Evolutionary conservation across 2,113 vertebrate genomes (phyloP).

Genomic region (Tachycineta bicolor): DNA sequence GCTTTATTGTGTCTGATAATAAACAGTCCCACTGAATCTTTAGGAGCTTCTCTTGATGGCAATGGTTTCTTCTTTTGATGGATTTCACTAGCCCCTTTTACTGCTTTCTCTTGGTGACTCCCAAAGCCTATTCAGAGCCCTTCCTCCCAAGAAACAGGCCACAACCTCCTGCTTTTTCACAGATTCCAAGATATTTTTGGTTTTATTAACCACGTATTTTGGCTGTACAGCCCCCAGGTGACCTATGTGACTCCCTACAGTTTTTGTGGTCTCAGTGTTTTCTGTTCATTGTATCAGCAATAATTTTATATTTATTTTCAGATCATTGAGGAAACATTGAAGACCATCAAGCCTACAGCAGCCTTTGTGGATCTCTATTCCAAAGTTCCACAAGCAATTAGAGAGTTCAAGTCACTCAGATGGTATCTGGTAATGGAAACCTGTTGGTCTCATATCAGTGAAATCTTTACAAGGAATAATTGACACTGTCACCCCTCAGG

Average conservation of each 20-base stretch:
- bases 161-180: neutral
- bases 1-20: neutral
- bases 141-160: neutral
- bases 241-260: neutral
- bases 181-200: neutral
- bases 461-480: neutral
- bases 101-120: too few species aligned
- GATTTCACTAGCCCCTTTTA: neutral
- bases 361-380: neutral
- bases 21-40: neutral
- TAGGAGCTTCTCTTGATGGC: neutral
- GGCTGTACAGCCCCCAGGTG: accelerated
- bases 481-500: neutral
- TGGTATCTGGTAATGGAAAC: neutral
- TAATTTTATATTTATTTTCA: neutral
- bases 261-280: neutral
- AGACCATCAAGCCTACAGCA: neutral
- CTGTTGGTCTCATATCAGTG: neutral
- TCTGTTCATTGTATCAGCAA: neutral
- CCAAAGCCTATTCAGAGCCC: too few species aligned
- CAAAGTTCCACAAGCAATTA: neutral
- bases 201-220: neutral
- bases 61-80: neutral
- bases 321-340: neutral
- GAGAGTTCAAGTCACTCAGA: neutral